A percentile compares a stretch with the other conserved stretches of the same genome.
phyloP scores from a whole-genome alignment of 1,140 invertebrate genomes.

The Thaumatotibia leucotreta region DNA sequence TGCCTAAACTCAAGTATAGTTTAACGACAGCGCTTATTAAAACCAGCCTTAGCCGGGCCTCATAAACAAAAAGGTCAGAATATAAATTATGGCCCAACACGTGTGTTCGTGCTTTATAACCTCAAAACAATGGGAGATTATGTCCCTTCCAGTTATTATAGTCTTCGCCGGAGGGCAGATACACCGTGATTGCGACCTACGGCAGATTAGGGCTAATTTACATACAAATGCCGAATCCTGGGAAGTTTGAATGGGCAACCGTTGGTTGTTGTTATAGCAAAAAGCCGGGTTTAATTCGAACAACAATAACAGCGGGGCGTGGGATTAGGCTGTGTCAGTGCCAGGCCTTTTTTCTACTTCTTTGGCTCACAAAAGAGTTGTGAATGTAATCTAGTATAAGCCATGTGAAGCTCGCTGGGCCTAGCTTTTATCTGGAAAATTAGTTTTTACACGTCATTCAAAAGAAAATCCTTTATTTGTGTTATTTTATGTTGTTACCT shows the following conservation, averaged over 20 bases:
- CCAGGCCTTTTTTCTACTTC: constrained; percentile 36
- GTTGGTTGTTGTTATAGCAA: constrained; percentile 61
- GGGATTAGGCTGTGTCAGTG: constrained; percentile 42
- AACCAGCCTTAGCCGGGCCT: not conserved
- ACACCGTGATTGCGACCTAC: constrained; percentile 21
- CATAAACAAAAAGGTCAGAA: constrained; percentile 12
- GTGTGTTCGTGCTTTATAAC: constrained; percentile 12
- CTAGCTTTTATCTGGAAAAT: not conserved
- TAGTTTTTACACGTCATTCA: not conserved
- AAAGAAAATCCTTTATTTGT: not conserved
- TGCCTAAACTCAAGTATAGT: not conserved
- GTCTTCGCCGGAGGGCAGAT: constrained; percentile 11
- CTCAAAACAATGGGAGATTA: constrained; percentile 12
- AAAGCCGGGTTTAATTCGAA: constrained; percentile 65
- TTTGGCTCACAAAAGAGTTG: constrained; percentile 1
- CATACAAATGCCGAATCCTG: constrained; percentile 63
- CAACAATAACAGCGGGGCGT: constrained; percentile 58
- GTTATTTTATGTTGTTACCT: not conserved
- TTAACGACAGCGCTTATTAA: not conserved
- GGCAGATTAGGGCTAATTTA: constrained; percentile 67
- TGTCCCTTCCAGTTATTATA: constrained; percentile 16
- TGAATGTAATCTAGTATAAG: not conserved
- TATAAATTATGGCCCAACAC: constrained; percentile 3
- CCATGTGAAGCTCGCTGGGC: not conserved
- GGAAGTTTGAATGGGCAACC: constrained; percentile 57